phyloP scores from a whole-genome alignment of 2,888 invertebrate genomes.

The Julus scandinavius region DNA sequence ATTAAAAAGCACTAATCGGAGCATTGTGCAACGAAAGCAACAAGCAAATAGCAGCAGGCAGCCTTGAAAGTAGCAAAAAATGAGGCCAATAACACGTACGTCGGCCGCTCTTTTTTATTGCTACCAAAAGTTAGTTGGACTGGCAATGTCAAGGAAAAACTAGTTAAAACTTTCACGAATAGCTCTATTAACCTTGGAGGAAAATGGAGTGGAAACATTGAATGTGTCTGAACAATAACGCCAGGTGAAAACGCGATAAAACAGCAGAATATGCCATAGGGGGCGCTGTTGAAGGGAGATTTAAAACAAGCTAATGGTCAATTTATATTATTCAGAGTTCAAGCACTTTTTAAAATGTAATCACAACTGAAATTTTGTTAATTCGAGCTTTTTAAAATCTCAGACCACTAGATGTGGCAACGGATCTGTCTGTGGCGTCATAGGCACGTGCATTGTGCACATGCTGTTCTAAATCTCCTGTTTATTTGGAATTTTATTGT shows the following conservation, averaged over 20 bases:
- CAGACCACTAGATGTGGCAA: too few species aligned
- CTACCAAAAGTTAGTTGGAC: background rate
- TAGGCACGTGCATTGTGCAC: too few species aligned
- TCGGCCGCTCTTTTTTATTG: background rate
- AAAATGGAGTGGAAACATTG: background rate
- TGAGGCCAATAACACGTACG: background rate
- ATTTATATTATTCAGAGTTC: too few species aligned
- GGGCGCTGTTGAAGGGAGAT: background rate
- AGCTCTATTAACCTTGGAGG: slow-evolving; percentile 1
- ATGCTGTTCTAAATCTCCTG: too few species aligned
- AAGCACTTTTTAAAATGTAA: too few species aligned
- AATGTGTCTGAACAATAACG: background rate
- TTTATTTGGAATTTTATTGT: too few species aligned
- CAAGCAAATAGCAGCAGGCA: background rate
- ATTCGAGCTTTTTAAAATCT: too few species aligned
- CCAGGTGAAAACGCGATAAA: background rate
- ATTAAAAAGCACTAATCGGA: background rate
- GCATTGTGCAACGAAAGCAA: background rate
- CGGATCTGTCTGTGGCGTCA: too few species aligned
- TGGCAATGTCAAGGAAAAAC: slow-evolving; percentile 1
- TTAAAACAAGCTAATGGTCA: background rate
- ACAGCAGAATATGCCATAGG: background rate
- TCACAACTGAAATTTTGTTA: too few species aligned
- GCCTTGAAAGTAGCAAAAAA: background rate
- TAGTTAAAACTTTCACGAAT: background rate